A percentile compares a stretch with the other conserved stretches of the same genome.
phyloP scores from a whole-genome alignment of 2,888 invertebrate species.

The Hipparchia semele region DNA sequence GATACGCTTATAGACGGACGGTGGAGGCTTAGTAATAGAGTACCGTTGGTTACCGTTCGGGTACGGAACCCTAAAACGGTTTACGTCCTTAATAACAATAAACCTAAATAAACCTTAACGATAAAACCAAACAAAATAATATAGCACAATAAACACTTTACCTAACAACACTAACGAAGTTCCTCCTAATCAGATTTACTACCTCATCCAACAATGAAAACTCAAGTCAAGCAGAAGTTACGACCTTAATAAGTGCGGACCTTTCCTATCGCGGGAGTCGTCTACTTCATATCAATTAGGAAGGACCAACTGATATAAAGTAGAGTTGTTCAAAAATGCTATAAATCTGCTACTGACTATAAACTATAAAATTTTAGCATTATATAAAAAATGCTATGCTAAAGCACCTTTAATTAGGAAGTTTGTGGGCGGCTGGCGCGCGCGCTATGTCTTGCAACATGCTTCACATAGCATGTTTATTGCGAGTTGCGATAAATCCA shows the following conservation, averaged over 20 bases:
- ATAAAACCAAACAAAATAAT: neutral
- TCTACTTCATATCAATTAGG: neutral
- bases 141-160: slow-evolving; percentile 17
- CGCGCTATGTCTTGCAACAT: no score
- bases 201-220: slow-evolving; percentile 19
- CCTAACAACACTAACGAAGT: slow-evolving; percentile 16
- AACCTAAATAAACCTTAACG: neutral
- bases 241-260: slow-evolving; percentile 21
- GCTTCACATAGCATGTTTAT: no score
- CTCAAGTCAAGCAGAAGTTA: slow-evolving; percentile 23
- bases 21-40: no score
- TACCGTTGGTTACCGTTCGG: no score
- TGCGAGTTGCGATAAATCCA: no score
- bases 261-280: slow-evolving; percentile 1
- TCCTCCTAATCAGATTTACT: slow-evolving; percentile 19
- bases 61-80: neutral
- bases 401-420: no score
- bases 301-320: slow-evolving; percentile 5
- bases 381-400: no score
- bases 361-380: no score
- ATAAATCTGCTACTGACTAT: no score
- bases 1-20: no score
- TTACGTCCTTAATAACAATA: neutral
- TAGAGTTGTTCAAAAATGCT: no score
- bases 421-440: no score